Percentiles rank a stretch among this genome's conserved stretches.
Conservation (phyloP, 2,888 invertebrate genomes). For the Apodemia duryi region DNA sequence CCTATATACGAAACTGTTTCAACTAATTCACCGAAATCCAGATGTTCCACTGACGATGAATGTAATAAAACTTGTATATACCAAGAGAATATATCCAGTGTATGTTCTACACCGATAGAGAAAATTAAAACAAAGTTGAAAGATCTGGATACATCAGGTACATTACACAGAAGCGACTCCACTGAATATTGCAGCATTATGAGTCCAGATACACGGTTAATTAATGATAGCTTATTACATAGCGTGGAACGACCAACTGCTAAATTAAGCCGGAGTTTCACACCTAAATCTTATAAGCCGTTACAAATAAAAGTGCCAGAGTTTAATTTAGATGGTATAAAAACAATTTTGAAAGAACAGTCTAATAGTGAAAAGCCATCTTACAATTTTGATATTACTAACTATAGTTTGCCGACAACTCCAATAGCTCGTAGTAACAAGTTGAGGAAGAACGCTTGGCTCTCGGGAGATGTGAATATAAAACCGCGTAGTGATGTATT, state of each 20-base stretch:
- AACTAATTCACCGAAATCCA: constrained; percentile 31
- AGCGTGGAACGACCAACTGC: constrained; percentile 48
- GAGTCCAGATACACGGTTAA: constrained; percentile 56
- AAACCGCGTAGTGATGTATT: constrained; percentile 33
- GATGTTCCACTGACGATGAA: constrained; percentile 52
- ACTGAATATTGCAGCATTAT: constrained; percentile 73
- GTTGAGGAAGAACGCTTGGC: constrained; percentile 75
- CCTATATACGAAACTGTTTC: constrained; percentile 56
- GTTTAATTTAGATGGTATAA: constrained; percentile 59
- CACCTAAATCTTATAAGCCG: constrained; percentile 69
- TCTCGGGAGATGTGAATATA: constrained; percentile 60
- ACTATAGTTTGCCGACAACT: constrained; percentile 70
- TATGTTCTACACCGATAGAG: constrained; percentile 64
- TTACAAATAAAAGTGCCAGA: constrained; percentile 71
- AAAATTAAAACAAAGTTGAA: constrained; percentile 55
- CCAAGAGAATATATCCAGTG: constrained; percentile 53
- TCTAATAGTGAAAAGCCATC: constrained; percentile 47
- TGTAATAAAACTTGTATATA: constrained; percentile 30
- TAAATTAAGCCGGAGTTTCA: constrained; percentile 66
- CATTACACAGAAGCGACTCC: constrained; percentile 65
- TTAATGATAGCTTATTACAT: constrained; percentile 45
- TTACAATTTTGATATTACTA: constrained; percentile 71
- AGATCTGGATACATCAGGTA: constrained; percentile 50
- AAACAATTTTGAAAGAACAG: constrained; percentile 52
- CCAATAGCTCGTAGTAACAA: constrained; percentile 78